Base-by-base conservation (phyloP, 2,113 vertebrate genomes). In the Burhinus oedicnemus region DNA sequence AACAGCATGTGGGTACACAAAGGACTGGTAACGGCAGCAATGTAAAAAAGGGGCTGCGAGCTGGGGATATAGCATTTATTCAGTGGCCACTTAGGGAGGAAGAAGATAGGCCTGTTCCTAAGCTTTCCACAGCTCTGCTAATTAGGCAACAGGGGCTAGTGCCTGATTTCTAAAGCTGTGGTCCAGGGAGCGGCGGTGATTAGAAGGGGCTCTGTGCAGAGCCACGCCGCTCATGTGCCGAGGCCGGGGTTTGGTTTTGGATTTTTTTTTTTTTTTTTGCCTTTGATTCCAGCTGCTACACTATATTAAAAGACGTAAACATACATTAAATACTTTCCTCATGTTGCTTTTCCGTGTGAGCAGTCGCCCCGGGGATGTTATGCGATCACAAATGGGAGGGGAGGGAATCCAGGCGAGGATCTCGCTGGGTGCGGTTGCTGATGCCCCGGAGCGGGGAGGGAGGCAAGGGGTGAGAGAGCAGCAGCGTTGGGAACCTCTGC, bases 1-100 rank as follows among this genome's bases (percentile, higher is more conserved):
- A 97, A 95, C 96, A 97, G 95, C 96, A 90, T 97, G 95, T 86
- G 91, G 83, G 94, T 97, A 96, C 89, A 87, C 94, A 81, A 96
- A 95, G 93, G 86, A 78, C 82, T 93, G 95, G 87, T 87, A 95
- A 94, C 72, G 62, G 90, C 89, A 96, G 94, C 76, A 77, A 66
- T 75, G 87, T 93, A 95, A 54, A 96, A 96, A 94, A 93, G 69
- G 65, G 82, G 65, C 90, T 94, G 51, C 70, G 87, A 94, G 75
- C 78, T 55, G 66, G 70, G 93, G 77, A 87, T 89, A 72, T 23
- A 58, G 54, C 82, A 79, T 89, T 91, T 97, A 90, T 92, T 82
- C 94, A 54, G 86, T 89, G 69, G 83, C 92, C 91, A 92, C 87
- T 95, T 95, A 94, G 83, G 89, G 77, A 95, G 74, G 87, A 95